Conservation (phyloP, 2,113 vertebrate species). For the Urocolius indicus region DNA sequence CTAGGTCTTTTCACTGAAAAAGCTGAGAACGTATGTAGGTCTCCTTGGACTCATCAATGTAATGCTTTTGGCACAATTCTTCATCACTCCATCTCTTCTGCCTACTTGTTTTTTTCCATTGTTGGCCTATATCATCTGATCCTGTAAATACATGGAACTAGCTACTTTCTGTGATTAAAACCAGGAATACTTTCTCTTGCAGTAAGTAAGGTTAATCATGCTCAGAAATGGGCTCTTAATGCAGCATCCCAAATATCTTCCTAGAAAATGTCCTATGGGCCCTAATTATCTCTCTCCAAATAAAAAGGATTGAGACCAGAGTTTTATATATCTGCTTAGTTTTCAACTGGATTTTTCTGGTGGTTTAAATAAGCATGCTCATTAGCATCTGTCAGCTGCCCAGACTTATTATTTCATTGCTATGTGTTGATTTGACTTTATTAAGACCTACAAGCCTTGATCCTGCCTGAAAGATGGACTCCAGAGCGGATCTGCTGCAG, state of each 20-base stretch:
- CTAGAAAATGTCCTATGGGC: constrained; percentile 57
- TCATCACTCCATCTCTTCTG: background rate
- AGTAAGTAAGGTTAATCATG: constrained; percentile 17
- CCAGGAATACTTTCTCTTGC: background rate
- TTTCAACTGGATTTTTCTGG: constrained; percentile 52
- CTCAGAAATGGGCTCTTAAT: constrained; percentile 34
- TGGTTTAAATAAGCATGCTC: constrained; percentile 53
- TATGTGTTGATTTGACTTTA: constrained; percentile 55
- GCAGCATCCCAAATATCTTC: constrained; percentile 51
- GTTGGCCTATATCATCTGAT: background rate
- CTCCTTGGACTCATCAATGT: background rate
- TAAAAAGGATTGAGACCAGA: constrained; percentile 46
- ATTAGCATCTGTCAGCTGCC: constrained; percentile 66
- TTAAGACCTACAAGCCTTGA: constrained; percentile 55
- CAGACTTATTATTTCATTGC: constrained; percentile 45
- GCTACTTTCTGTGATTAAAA: constrained; percentile 25
- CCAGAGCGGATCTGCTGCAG: background rate
- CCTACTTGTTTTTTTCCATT: background rate
- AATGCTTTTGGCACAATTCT: background rate
- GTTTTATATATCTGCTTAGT: constrained; percentile 35
- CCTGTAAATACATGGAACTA: background rate
- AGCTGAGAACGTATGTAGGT: background rate
- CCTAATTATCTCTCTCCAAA: constrained; percentile 59
- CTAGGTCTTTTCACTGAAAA: background rate
- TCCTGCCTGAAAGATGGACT: constrained; percentile 20